Conservation (phyloP, 2,797 vertebrate species). For the Acropternis orthonyx region DNA sequence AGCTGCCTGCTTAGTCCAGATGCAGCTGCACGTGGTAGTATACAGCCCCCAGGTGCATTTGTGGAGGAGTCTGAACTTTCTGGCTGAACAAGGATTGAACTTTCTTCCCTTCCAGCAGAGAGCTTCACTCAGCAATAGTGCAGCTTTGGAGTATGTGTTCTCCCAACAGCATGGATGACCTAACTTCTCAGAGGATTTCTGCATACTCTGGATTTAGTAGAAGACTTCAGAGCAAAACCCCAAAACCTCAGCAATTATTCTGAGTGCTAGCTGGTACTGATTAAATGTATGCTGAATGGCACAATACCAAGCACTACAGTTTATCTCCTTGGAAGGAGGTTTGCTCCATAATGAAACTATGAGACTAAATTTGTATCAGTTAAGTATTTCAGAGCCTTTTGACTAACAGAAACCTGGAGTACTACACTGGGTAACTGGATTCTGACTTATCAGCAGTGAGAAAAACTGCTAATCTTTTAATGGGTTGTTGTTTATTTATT, state of each 20-base stretch:
- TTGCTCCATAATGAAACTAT: neutral
- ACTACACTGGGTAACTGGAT: neutral
- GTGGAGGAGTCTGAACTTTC: neutral
- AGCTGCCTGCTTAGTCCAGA: neutral
- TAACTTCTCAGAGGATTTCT: neutral
- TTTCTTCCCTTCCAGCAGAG: neutral
- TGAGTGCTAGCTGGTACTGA: neutral
- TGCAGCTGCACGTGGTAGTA: neutral
- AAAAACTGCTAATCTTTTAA: neutral
- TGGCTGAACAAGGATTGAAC: neutral
- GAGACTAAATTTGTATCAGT: neutral
- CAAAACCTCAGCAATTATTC: neutral
- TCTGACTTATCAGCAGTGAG: neutral
- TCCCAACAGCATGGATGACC: fast-evolving
- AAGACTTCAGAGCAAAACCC: neutral
- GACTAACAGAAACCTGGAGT: neutral
- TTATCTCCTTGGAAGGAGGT: neutral
- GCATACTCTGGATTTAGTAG: neutral
- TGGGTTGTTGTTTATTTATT: neutral
- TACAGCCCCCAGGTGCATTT: neutral
- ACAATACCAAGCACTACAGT: neutral
- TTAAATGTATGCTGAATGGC: neutral
- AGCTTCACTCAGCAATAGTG: neutral
- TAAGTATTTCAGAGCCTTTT: neutral
- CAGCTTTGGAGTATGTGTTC: fast-evolving